Evolutionary conservation across 2,797 vertebrate genomes (phyloP).

Genomic region (Paedocypris micromegethes): DNA sequence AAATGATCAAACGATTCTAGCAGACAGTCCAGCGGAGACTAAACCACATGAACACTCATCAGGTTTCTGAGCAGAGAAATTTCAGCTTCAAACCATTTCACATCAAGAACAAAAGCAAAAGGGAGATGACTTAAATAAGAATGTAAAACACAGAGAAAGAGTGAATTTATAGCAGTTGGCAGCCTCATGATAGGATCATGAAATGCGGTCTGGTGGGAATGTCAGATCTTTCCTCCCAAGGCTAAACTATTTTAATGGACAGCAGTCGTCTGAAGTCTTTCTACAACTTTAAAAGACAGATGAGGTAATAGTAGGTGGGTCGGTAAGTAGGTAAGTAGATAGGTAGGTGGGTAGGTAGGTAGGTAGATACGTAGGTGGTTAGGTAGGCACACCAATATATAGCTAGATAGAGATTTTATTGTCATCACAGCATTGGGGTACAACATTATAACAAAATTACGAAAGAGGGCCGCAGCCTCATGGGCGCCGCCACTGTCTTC

Average conservation of each 20-base stretch:
- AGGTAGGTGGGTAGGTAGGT: too few relatives aligned
- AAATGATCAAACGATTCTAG: too few relatives aligned
- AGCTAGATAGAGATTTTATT: too few relatives aligned
- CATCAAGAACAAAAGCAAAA: conserved; percentile 20
- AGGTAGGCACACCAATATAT: too few relatives aligned
- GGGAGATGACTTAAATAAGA: conserved; percentile 15
- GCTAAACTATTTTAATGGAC: conserved; percentile 19
- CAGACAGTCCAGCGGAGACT: conserved; percentile 23
- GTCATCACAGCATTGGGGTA: too few relatives aligned
- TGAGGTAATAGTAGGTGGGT: too few relatives aligned
- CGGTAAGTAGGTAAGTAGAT: too few relatives aligned
- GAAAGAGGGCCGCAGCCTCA: too few relatives aligned
- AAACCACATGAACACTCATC: conserved; percentile 15
- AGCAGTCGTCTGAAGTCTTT: neutral
- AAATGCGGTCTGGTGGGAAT: conserved; percentile 5
- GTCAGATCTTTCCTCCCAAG: conserved; percentile 15
- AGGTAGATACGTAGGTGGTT: too few relatives aligned
- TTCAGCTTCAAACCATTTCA: conserved; percentile 16
- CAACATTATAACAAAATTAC: too few relatives aligned
- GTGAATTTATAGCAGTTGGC: conserved; percentile 10
- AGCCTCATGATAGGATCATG: conserved; percentile 1
- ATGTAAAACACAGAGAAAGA: conserved; percentile 10
- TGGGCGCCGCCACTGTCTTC: too few relatives aligned
- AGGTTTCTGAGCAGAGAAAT: conserved; percentile 4
- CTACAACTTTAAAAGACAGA: too few relatives aligned